Base-by-base conservation (phyloP, 2,113 vertebrate species). In the Aspidoscelis tigris region DNA sequence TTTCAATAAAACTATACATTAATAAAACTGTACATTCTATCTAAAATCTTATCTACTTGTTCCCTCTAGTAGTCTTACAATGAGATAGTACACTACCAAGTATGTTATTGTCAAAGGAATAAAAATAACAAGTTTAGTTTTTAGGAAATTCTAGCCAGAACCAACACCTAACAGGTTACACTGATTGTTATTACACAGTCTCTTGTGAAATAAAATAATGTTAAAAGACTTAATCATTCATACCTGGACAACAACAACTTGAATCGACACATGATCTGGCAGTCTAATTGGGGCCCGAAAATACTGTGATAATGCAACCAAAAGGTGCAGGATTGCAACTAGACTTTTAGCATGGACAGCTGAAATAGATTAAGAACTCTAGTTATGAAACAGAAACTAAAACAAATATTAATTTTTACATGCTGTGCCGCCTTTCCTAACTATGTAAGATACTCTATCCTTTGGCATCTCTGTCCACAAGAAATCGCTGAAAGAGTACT, bases 181-280 rank as follows among this genome's bases (percentile, higher is more conserved):
- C 11, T 3, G 50, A 58, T 65, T 86, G 50, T 18, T 75, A n/a
- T 43, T 61, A 70, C 9, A 22, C 20, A 64, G 22, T 58, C 16
- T 72, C 53, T 78, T 26, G 50, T 72, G 24, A 53, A 82, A 9
- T 39, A 43, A 44, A 65, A 24, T 74, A 14, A 80, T 74, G 22
- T 11, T 4, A 11, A 72, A 83, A n/a, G 21, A 65, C 41, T 65
- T 71, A 0, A 50, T 39, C 58, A 39, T 20, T 89, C 94, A 95
- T 95, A 99, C 99, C 98, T 99, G 98, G 86, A 99, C 98, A 76
- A 99, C 98, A 55, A 99, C 98, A 20, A 99, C 97, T 90, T 99
- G 98, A 91, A 99, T 97, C 21, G 99, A 98, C 91, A 99, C 98
- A 0, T 99, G 98, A 88, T 99, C 98, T 4, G 99, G 98, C 80